Evolutionary conservation across 2,888 invertebrate species (phyloP).

Genomic region (Meandrusa payeni): DNA sequence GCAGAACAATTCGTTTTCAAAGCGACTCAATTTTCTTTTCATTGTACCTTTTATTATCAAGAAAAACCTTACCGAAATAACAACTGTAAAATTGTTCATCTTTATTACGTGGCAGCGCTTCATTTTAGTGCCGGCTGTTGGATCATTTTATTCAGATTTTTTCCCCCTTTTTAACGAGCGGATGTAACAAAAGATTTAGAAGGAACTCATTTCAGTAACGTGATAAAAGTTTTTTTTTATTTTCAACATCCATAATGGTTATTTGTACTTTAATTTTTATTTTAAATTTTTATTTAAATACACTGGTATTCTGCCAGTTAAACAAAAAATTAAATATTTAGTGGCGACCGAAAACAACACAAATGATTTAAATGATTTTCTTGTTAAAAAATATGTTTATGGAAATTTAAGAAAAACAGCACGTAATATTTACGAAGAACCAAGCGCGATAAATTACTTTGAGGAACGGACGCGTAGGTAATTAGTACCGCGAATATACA

Average conservation of each 20-base stretch:
- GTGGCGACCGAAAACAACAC: too few species aligned
- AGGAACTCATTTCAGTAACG: constrained; percentile 17
- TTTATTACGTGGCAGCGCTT: constrained; percentile 18
- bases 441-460: too few species aligned
- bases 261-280: neutral
- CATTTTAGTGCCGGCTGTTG: constrained; percentile 21
- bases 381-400: too few species aligned
- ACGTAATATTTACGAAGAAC: too few species aligned
- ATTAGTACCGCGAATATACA: too few species aligned
- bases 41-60: constrained; percentile 16
- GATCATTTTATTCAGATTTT: constrained; percentile 15
- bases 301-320: too few species aligned
- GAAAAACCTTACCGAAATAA: constrained; percentile 16
- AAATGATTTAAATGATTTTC: too few species aligned
- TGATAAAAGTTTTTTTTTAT: constrained; percentile 14
- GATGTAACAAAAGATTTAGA: constrained; percentile 17
- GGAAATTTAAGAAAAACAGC: too few species aligned
- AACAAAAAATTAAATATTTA: too few species aligned
- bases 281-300: too few species aligned
- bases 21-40: constrained; percentile 4
- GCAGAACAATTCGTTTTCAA: too few species aligned
- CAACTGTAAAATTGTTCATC: constrained; percentile 13
- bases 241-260: constrained; percentile 6
- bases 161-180: constrained; percentile 19
- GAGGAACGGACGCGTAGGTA: too few species aligned